These are phyloP conservation scores for Pyralis farinalis DNA, from an alignment of 2,888 invertebrate genomes.

Conservation along the genomic window DNA sequence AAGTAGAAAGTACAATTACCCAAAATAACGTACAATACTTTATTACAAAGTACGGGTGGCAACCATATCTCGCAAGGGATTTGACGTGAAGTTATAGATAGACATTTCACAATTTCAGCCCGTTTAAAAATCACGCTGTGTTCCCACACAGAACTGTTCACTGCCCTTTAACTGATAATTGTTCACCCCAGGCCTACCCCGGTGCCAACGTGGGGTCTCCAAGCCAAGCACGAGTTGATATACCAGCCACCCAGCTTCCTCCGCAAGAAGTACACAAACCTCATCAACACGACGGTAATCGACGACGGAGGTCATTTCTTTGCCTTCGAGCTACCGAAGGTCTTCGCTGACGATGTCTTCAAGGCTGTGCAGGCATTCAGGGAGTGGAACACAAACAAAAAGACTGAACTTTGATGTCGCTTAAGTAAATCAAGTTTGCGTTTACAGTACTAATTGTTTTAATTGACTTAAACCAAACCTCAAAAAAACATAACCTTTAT, in stretches of 20 bases:
- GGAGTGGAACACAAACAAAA: conserved; percentile 7
- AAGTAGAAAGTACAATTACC: too few species aligned
- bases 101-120: too few species aligned
- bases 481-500: too few species aligned
- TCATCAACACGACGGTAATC: conserved; percentile 82
- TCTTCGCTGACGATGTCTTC: conserved; percentile 83
- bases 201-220: conserved; percentile 85
- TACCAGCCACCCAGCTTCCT: conserved; percentile 79
- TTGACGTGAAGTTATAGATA: too few species aligned
- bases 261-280: conserved; percentile 77
- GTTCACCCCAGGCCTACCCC: conserved; percentile 56
- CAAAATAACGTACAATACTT: too few species aligned
- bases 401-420: conserved; percentile 6
- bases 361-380: conserved; percentile 30
- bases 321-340: conserved; percentile 86
- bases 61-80: too few species aligned
- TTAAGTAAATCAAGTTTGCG: neutral
- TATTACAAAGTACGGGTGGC: too few species aligned
- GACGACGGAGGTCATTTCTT: conserved; percentile 89
- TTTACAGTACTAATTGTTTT: too few species aligned
- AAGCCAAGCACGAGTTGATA: conserved; percentile 84
- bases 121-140: too few species aligned
- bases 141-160: too few species aligned
- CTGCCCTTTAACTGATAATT: neutral
- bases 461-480: too few species aligned